phyloP scores from a whole-genome alignment of 2,113 vertebrate genomes.

The Sylvietta virens region DNA sequence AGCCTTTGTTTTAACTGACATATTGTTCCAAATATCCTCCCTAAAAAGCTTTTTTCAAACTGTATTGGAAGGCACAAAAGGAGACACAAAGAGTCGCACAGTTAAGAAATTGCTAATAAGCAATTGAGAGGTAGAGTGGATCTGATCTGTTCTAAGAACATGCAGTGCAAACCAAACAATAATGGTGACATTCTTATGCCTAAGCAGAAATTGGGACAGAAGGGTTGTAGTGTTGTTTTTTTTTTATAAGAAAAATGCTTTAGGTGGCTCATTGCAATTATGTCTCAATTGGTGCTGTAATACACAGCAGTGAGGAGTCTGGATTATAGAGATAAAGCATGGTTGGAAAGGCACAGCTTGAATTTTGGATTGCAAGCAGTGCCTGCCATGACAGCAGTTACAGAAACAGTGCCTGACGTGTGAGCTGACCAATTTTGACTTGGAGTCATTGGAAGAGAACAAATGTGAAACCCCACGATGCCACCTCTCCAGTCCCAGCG shows the following conservation, averaged over 20 bases:
- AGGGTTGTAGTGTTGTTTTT: neutral
- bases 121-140: neutral
- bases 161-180: neutral
- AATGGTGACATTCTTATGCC: neutral
- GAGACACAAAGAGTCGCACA: neutral
- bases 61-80: neutral
- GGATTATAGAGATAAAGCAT: neutral
- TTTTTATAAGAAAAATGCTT: neutral
- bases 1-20: neutral
- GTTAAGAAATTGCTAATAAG: neutral
- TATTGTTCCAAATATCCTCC: neutral
- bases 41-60: neutral
- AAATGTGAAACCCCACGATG: neutral
- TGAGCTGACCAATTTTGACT: neutral
- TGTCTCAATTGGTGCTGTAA: neutral
- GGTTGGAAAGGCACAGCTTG: conserved; percentile 12
- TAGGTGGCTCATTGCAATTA: neutral
- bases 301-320: neutral
- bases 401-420: neutral
- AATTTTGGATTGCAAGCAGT: neutral
- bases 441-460: neutral
- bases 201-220: neutral
- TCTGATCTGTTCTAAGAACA: neutral
- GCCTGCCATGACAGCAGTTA: neutral
- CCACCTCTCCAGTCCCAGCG: neutral